Evolutionary conservation across 2,113 vertebrate species (phyloP), one percentile per base, ranked within the genome.

Genomic region (Centropus unirufus): DNA sequence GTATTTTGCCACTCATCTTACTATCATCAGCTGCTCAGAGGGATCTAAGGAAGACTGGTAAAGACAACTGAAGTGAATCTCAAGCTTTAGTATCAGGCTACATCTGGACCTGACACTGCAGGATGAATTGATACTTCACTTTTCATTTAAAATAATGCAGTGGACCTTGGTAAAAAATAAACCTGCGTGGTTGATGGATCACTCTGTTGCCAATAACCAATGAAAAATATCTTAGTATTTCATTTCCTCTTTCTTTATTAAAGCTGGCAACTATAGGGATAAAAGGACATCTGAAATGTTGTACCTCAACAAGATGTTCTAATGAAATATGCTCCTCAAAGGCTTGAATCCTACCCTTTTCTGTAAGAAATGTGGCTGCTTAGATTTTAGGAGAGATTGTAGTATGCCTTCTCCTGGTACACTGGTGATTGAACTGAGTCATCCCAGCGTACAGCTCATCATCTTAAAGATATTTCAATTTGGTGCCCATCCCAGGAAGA

Each of bases 121-220:
- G 46, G 34, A 54, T 86, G 40, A 82, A 89, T 86, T 69, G 64
- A 39, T 90, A 58, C 47, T 68, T 88, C 47, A 23, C 32, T 92
- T 84, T 54, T 80, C 52, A 51, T 95, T 95, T 90, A 46, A 95
- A 95, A 94, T 78, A 84, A 92, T 87, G 66, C 2, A 12, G 58
- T 83, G 59, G 46, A 52, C 30, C 69, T 76, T 59, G 69, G 63
- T 89, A 39, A 87, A 76, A 95, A 8, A 16, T 89, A 76, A 69
- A 46, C 55, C 54, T 40, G 30, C 18, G 63, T 57, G 4, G 5
- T 32, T 84, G 83, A 73, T 55, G 49, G 49, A 68, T 91, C 54
- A 34, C 21, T 89, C 59, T 78, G 47, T 83, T 84, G 51, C 83
- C 49, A 93, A 55, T 83, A 87, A 74, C 68, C 39, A 83, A 8